These are phyloP conservation scores for Cisticola juncidis DNA, from an alignment of 2,113 vertebrate species.

Conservation along the genomic window DNA sequence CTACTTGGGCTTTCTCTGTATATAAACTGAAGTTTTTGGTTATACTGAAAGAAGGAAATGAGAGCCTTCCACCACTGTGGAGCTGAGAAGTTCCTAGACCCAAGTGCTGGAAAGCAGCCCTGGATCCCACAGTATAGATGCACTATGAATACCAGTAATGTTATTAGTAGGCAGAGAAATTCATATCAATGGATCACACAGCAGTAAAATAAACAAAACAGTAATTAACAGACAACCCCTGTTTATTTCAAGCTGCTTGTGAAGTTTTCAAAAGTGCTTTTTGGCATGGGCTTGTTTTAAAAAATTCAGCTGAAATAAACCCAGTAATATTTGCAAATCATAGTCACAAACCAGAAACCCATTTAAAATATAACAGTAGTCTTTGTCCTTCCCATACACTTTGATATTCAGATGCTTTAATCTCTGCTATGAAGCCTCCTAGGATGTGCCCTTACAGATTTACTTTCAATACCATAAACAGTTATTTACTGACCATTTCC, in stretches of 20 bases:
- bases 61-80: neutral
- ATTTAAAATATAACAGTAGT: neutral
- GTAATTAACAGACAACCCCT: neutral
- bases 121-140: neutral
- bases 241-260: neutral
- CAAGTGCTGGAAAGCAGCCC: neutral
- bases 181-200: neutral
- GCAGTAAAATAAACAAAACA: neutral
- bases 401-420: slow-evolving; percentile 46
- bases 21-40: neutral
- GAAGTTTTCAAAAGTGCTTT: neutral
- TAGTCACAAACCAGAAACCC: neutral
- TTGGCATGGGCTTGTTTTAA: neutral
- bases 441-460: slow-evolving; percentile 3
- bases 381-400: slow-evolving; percentile 35
- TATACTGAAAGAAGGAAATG: neutral
- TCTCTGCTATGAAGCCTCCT: slow-evolving; percentile 10
- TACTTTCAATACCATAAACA: neutral
- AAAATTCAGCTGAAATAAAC: neutral
- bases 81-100: neutral
- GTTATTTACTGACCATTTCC: slow-evolving; percentile 4
- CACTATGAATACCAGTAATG: neutral
- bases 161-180: neutral
- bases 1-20: neutral
- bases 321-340: neutral